Evolutionary conservation across 2,797 vertebrate genomes (phyloP), one percentile per base, ranked within the genome.

Genomic region (Ptychobarbus kaznakovi): DNA sequence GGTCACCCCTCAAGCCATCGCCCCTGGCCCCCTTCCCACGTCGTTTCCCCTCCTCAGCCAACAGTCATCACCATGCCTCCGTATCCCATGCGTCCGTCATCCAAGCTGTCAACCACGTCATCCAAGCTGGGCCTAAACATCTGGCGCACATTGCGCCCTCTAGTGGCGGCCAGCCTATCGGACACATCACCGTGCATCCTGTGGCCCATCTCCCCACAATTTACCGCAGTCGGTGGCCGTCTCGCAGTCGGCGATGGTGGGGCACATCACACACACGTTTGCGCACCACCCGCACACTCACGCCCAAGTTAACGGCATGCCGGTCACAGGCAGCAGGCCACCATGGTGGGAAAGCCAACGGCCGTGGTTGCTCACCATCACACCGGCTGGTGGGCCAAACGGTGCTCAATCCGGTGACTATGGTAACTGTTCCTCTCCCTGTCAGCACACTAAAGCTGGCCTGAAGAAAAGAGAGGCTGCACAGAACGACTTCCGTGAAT

Each of bases 181-280:
- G 98, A 95, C 97, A 98, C 95, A 99, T 99, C 95, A 98, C 98
- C 65, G 97, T 99, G 92, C 98, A 99, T 92, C 98, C 97, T 2
- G 96, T 99, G 93, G 94, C 98, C 68, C 97, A 97, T 92, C 96
- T 99, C 1, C 90, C 94, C 4, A 81, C 94, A 16, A 89, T 99
- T 42, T 99, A 98, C 96, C 96, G 0, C 98, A 98, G 93, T 95
- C 96, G 0, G 92, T 97, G 93, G 93, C 97, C 0, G 96, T 98
- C 87, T 96, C 96, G 85, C 98, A 98, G 93, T 95, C 94, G 20
- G 95, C 97, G 15, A 86, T 95, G 92, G 94, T 99, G 93, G 96
- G 98, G 88, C 98, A 98, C 93, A 97, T 99, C 0, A 95, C 97
- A 4, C 98, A 99, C 93, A 96, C 97, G 22, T 96, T 99, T 86